Evolutionary conservation across 1,140 invertebrate species (phyloP), one percentile per base, ranked within the genome.

Genomic region (Temnothorax longispinosus): DNA sequence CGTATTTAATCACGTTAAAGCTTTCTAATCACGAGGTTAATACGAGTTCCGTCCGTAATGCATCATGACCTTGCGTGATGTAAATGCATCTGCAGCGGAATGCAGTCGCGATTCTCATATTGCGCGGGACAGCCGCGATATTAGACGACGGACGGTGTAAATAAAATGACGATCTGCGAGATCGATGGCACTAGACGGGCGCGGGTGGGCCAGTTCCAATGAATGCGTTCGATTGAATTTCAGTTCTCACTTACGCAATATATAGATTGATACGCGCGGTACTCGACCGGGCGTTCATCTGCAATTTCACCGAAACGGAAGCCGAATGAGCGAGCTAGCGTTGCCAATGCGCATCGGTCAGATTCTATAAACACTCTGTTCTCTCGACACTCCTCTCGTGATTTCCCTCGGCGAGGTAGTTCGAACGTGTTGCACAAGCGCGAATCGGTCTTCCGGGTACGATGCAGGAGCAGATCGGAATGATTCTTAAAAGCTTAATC

Each of bases 331-430:
- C 44, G 76, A 32, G 27, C 41, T 60, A 69, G 65, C 44, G 41
- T 32, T 77, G 58, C 44, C 58, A 85, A 77, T 85, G 3, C 35
- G 47, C 58, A 47, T 56, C 74, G 60, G 50, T 67, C 58, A 52
- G 58, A 85, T 85, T 85, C 58, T 77, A 77, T 67, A 78, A 76
- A 67, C 6, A 47, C 4, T 52, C 32, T 38, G 32, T 3, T 60
- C 27, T 44, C n/a, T 38, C 44, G 56, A 85, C 10, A 65, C 64
- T 67, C 21, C 54, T 35, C n/a, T 60, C 15, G 67, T 84, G 85
- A 87, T 87, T 87, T 87, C 85, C 85, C 85, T 52, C 52, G 85
- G 50, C 21, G 69, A 84, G 44, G 41, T 47, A 11, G 21, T 47
- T 35, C n/a, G 60, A 67, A 71, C 27, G 38, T 64, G 27, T 65